phyloP scores from a whole-genome alignment of 2,113 vertebrate species.

The Vicugna pacos region DNA sequence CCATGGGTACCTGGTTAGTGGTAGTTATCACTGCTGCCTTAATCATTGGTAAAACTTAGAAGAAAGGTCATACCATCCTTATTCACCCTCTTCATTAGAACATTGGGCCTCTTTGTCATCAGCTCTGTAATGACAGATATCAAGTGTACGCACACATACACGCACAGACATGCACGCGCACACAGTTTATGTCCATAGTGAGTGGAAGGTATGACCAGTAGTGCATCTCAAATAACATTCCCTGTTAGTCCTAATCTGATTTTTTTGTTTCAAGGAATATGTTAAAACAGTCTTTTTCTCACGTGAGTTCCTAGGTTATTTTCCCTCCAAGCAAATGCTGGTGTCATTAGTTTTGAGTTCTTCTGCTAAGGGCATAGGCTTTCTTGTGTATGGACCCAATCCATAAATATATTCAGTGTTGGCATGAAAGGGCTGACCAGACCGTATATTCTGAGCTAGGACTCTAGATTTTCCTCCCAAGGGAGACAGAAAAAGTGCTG shows the following conservation, averaged over 20 bases:
- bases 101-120: neutral
- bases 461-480: neutral
- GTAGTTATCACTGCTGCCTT: neutral
- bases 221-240: neutral
- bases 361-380: neutral
- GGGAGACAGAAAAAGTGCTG: neutral
- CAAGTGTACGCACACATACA: neutral
- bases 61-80: neutral
- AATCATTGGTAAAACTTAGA: neutral
- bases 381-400: neutral
- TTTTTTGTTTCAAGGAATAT: constrained; percentile 5
- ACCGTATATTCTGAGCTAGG: neutral
- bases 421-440: neutral
- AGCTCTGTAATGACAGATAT: neutral
- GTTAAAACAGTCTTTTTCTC: neutral
- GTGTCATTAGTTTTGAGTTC: constrained; percentile 18
- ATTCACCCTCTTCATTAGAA: neutral
- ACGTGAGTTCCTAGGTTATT: neutral
- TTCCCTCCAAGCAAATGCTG: neutral
- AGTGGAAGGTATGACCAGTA: neutral
- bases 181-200: neutral
- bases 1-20: neutral
- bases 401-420: neutral
- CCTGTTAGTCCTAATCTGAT: neutral
- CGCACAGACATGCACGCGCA: neutral